Evolutionary conservation across 1,140 invertebrate genomes (phyloP).

Genomic region (Bombyx mandarina): DNA sequence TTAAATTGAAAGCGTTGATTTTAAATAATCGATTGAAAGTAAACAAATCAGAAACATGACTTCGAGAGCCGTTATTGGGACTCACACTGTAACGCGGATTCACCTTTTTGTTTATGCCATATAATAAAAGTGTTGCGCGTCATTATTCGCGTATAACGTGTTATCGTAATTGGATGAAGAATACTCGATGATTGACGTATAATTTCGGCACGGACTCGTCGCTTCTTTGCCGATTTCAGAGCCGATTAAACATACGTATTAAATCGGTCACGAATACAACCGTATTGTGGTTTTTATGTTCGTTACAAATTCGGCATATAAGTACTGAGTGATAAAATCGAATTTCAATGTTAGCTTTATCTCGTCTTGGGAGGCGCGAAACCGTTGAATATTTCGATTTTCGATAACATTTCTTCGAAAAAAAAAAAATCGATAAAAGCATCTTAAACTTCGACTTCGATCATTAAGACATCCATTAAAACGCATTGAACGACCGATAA

Average conservation of each 20-base stretch:
- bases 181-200: conserved; percentile 20
- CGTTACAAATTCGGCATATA: no score
- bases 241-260: no score
- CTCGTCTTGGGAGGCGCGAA: no score
- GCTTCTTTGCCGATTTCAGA: not conserved
- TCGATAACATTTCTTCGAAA: no score
- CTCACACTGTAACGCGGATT: no score
- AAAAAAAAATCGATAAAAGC: not conserved
- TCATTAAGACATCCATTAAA: conserved; percentile 1
- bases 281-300: no score
- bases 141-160: conserved; percentile 13
- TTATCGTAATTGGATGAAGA: conserved; percentile 23
- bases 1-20: conserved; percentile 41
- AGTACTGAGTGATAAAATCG: no score
- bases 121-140: no score
- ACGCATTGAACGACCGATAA: conserved; percentile 4
- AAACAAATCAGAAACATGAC: conserved; percentile 22
- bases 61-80: conserved; percentile 1
- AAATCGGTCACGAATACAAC: no score
- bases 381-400: no score
- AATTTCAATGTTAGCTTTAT: no score
- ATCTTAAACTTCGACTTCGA: conserved; percentile 2
- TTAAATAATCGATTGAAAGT: conserved; percentile 39
- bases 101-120: no score
- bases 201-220: conserved; percentile 12